A percentile compares a stretch with the other conserved stretches of the same genome.
These are phyloP conservation scores for Oligia latruncula DNA, from an alignment of 2,888 invertebrate genomes.

Conservation along the genomic window DNA sequence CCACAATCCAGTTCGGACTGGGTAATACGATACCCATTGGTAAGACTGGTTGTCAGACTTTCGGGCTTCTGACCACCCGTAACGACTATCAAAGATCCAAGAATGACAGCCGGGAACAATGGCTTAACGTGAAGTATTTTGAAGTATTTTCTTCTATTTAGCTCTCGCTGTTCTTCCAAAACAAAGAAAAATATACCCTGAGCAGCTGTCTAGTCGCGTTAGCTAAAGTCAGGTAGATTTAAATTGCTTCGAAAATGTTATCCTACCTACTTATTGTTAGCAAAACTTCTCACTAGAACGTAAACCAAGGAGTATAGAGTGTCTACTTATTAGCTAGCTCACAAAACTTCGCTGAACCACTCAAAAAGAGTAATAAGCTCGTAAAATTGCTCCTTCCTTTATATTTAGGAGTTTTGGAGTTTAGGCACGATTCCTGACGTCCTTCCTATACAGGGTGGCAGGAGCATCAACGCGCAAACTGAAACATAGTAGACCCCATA, in stretches of 20 bases:
- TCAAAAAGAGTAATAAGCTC: slow-evolving; percentile 59
- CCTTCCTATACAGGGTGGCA: neutral
- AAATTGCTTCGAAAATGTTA: slow-evolving; percentile 41
- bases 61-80: no score
- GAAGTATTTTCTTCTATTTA: neutral
- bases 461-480: neutral
- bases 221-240: slow-evolving; percentile 15
- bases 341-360: slow-evolving; percentile 56
- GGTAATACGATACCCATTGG: no score
- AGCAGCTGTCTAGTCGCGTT: neutral
- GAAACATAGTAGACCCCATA: neutral
- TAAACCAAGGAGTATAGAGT: slow-evolving; percentile 36
- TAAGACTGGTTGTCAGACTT: no score
- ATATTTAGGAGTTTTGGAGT: slow-evolving; percentile 4
- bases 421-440: neutral
- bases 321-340: slow-evolving; percentile 44
- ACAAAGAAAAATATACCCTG: neutral
- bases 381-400: slow-evolving; percentile 47
- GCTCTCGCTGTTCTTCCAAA: neutral
- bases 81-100: no score
- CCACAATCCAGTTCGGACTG: no score
- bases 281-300: slow-evolving; percentile 37
- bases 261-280: slow-evolving; percentile 38
- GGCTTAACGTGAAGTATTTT: no score
- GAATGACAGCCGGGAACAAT: no score